Evolutionary conservation across 2,888 invertebrate genomes (phyloP), one percentile per base, ranked within the genome.

Genomic region (Lycia hirtaria): DNA sequence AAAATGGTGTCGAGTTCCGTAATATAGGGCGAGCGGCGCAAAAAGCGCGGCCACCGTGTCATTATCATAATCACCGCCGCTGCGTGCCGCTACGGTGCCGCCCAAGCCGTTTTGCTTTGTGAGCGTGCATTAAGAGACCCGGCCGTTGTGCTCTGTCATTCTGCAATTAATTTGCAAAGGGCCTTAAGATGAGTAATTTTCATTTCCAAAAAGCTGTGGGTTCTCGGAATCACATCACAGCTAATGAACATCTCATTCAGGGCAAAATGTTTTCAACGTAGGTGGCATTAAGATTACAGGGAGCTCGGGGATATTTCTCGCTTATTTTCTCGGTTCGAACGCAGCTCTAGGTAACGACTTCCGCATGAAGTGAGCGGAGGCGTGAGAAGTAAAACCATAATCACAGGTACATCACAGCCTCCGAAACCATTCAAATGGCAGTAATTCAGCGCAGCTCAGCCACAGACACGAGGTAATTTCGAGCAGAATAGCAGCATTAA

Each of bases 11-110:
- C 85, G 87, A 85, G 85, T 77, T 84, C 79, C 80, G 82, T 80
- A 82, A 87, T 87, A 85, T 83, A 87, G 84, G 83, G 80, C 84
- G 81, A 80, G 57, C 76, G 78, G 71, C 83, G 80, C 85, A 89
- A 92, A 91, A 91, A 90, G 89, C 87, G 87, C 86, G 88, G 83
- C 87, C 75, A 87, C 85, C 85, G 78, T 85, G 85, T 88, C 90
- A 91, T 92, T 92, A 91, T 89, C 87, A 92, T 91, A 91, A 91
- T 91, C 89, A 91, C 90, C 85, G 80, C 75, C 77, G 82, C 87
- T 82, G 85, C 85, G 83, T 85, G 85, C 80, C 84, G 81, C 80
- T 76, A 73, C 80, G 83, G 78, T 72, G 81, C 84, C 87, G 85
- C 88, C 87, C 87, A 81, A 84, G 84, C 84, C 83, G 85, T 85